Base-by-base conservation (phyloP, 2,113 vertebrate genomes). In the Chaetodon trifascialis region DNA sequence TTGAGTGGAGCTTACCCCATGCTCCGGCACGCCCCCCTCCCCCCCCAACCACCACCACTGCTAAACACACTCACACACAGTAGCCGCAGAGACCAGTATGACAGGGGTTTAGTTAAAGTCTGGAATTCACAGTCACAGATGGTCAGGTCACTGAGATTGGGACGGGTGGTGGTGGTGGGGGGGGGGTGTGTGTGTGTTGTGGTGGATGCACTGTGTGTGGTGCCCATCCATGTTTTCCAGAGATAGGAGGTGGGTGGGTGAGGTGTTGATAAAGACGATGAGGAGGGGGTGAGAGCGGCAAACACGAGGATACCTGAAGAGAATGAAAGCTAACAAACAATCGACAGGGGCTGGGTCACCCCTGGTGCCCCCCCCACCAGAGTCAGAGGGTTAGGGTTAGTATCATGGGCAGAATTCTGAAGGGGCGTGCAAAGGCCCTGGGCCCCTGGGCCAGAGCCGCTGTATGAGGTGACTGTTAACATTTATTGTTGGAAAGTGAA, bases 1-100 rank as follows among this genome's bases (percentile, higher is more conserved):
- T 91, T 93, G 76, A 90, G 86, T 82, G 85, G 86, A 90, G 93
- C 89, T 94, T 94, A 93, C 84, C 81, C 79, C 69, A 2, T 79
- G 79, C 78, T 80, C 74, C 52, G 10, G 73, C 54, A 25, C 34
- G n/a, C 12, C n/a, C 66, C 47, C 6, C 5, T 21, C 73, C 30
- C 25, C 44, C 30, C 38, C 44, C 77, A 21, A 34, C 1, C 64
- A 40, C 51, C 82, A 67, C 54, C 40, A 60, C 30, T 8, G 25
- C 10, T 44, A 49, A 58, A 73, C 76, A 81, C 76, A 63, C 80
- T 59, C 78, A 72, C 67, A 75, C 46, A 69, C 63, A 49, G 55
- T 12, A 66, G 77, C 52, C 19, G 8, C 76, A 64, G 72, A 84
- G 75, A 82, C 86, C 60, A 68, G 72, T 86, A 25, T 54, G 76